Evolutionary conservation across 2,113 vertebrate species (phyloP).

Genomic region (Rhinopithecus roxellana): DNA sequence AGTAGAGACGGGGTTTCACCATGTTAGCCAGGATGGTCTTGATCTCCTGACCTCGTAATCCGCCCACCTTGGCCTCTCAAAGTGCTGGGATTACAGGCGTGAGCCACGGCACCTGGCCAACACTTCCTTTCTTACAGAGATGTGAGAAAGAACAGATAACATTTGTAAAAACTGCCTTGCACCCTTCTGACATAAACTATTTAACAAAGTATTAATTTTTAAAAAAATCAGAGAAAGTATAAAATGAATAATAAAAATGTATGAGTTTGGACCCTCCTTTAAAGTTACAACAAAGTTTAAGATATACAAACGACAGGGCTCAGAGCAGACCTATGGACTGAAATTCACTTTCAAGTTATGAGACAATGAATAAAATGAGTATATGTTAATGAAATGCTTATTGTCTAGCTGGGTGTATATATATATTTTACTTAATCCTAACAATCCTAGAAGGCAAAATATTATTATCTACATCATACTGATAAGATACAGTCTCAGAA

Average conservation of each 20-base stretch:
- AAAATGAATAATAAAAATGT: constrained; percentile 20
- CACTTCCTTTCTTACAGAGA: neutral
- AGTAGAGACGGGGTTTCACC: too few species aligned
- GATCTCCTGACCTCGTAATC: too few species aligned
- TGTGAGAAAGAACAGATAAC: neutral
- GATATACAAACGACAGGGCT: neutral
- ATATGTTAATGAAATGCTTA: neutral
- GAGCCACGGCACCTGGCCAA: too few species aligned
- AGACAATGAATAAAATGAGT: neutral
- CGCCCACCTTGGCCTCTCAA: too few species aligned
- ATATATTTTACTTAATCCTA: constrained; percentile 12
- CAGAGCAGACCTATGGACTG: neutral
- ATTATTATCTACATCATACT: neutral
- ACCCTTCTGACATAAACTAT: neutral
- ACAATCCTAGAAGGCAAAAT: neutral
- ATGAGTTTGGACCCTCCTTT: neutral
- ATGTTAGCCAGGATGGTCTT: too few species aligned
- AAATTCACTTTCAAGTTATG: neutral
- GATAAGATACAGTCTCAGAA: neutral
- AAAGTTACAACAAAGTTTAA: neutral
- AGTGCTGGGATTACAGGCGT: too few species aligned
- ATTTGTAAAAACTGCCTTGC: neutral
- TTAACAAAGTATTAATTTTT: neutral
- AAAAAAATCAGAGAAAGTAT: neutral
- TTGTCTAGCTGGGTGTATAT: neutral